phyloP scores from a whole-genome alignment of 1,140 invertebrate genomes.

The Plutomurus gul region DNA sequence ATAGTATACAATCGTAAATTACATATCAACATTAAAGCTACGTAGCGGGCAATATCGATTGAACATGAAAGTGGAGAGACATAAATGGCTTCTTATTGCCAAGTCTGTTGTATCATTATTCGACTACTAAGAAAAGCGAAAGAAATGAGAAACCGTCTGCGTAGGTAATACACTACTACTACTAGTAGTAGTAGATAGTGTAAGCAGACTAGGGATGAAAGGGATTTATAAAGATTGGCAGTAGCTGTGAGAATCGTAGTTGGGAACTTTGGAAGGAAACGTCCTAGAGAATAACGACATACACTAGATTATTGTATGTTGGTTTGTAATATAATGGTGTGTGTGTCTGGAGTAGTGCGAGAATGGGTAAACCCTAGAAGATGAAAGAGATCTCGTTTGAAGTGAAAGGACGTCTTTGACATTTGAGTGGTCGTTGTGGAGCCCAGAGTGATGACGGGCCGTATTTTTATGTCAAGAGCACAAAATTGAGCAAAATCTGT shows the following conservation, averaged over 20 bases:
- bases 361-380: slow-evolving; percentile 8
- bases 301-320: slow-evolving; percentile 12
- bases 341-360: slow-evolving; percentile 3
- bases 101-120: no score
- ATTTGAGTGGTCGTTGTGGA: slow-evolving; percentile 29
- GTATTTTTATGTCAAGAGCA: slow-evolving; percentile 24
- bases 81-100: no score
- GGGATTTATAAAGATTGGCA: slow-evolving; percentile 13
- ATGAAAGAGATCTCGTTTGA: slow-evolving; percentile 31
- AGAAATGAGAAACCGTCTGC: no score
- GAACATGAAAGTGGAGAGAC: no score
- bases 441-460: slow-evolving; percentile 17
- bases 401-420: slow-evolving; percentile 35
- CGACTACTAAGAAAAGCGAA: no score
- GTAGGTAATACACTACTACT: no score
- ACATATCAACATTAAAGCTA: no score
- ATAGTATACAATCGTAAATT: no score
- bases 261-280: not conserved
- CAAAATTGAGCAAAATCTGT: slow-evolving; percentile 27
- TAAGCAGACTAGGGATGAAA: slow-evolving; percentile 3
- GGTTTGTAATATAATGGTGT: slow-evolving; percentile 12
- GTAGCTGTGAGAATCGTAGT: not conserved
- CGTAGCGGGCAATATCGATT: no score
- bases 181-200: not conserved
- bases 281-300: not conserved